Evolutionary conservation across 1,140 invertebrate species (phyloP).

Genomic region (Trinorchestia longiramus): DNA sequence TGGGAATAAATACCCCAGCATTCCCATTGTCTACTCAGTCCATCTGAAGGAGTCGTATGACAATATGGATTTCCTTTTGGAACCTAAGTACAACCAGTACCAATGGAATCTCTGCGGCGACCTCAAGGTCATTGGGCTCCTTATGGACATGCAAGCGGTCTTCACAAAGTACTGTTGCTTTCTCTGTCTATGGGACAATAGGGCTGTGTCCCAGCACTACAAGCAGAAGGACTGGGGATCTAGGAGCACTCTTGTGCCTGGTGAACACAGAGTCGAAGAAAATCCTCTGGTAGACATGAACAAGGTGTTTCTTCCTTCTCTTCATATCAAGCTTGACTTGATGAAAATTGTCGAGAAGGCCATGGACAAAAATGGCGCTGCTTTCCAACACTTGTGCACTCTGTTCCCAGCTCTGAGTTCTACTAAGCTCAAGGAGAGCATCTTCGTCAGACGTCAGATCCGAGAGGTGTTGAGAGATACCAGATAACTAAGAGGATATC

Average conservation of each 20-base stretch:
- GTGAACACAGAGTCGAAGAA: conserved; percentile 60
- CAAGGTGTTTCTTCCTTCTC: conserved; percentile 14
- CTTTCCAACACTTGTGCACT: conserved; percentile 50
- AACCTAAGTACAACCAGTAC: conserved; percentile 62
- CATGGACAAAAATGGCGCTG: conserved; percentile 33
- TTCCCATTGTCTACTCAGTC: not conserved
- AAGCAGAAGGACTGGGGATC: conserved; percentile 51
- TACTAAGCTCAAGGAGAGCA: conserved; percentile 56
- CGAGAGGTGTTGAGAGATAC: conserved; percentile 52
- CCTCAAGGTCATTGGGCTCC: conserved; percentile 60
- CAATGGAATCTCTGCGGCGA: conserved; percentile 57
- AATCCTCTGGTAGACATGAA: conserved; percentile 58
- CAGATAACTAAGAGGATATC: not conserved
- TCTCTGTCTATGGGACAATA: conserved; percentile 55
- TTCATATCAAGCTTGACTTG: conserved; percentile 45
- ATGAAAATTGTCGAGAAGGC: conserved; percentile 40
- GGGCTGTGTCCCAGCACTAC: conserved; percentile 49
- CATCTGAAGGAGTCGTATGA: not conserved
- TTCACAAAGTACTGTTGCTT: conserved; percentile 54
- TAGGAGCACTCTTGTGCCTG: conserved; percentile 56
- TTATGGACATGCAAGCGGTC: conserved; percentile 18
- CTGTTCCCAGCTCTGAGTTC: conserved; percentile 20
- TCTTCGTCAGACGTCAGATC: conserved; percentile 63
- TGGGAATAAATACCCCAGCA: not conserved
- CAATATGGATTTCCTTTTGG: conserved; percentile 58